Evolutionary conservation across 1,140 invertebrate species (phyloP).

Genomic region (Heliconius hermathena): DNA sequence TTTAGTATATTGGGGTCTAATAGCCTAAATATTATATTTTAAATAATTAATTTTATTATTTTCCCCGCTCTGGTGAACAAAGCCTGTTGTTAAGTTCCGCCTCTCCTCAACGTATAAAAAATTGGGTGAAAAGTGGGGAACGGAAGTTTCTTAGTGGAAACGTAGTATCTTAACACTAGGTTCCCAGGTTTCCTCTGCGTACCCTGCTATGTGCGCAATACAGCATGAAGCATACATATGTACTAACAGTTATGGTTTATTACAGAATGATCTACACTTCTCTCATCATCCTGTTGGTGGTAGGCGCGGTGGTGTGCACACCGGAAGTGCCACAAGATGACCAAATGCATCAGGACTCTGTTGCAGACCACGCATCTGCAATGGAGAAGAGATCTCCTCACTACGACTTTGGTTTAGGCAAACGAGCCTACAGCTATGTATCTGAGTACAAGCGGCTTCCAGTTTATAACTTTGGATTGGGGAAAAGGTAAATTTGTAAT

Average conservation of each 20-base stretch:
- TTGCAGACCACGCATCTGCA: constrained; percentile 45
- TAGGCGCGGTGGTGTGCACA: constrained; percentile 57
- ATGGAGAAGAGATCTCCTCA: constrained; percentile 73
- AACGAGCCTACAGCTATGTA: constrained; percentile 84
- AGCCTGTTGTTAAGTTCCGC: too few species aligned
- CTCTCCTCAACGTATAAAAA: too few species aligned
- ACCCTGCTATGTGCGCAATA: too few species aligned
- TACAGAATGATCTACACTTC: constrained; percentile 67
- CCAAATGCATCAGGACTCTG: constrained; percentile 34
- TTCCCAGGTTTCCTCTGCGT: too few species aligned
- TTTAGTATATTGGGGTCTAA: background rate
- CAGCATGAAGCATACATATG: background rate
- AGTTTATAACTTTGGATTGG: constrained; percentile 86
- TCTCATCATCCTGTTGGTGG: constrained; percentile 54
- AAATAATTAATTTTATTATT: background rate
- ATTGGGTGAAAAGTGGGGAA: too few species aligned
- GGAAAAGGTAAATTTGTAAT: constrained; percentile 78
- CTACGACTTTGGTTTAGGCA: constrained; percentile 80
- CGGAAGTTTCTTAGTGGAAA: too few species aligned
- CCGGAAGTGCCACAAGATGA: constrained; percentile 57
- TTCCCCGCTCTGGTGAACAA: too few species aligned
- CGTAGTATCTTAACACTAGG: too few species aligned
- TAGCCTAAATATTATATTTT: background rate
- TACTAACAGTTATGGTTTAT: constrained; percentile 6
- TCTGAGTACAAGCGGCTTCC: constrained; percentile 86